Conservation (phyloP, 2,888 invertebrate species). For the Chorisops tibialis region DNA sequence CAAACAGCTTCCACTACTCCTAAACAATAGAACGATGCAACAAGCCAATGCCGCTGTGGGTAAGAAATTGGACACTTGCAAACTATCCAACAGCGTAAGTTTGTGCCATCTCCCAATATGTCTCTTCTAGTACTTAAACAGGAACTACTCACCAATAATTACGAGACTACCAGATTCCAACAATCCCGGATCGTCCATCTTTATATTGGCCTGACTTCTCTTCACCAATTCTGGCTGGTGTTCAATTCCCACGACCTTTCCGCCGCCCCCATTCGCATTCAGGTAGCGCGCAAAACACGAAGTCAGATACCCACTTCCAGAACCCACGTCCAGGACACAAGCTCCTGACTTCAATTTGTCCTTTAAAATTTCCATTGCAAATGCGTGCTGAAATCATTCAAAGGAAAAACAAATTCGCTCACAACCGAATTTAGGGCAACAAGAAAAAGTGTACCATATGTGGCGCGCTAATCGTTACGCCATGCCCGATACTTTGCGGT, state of each 20-base stretch:
- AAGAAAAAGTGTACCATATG: conserved; percentile 71
- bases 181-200: conserved; percentile 67
- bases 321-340: conserved; percentile 85
- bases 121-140: background rate
- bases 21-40: too few relatives aligned
- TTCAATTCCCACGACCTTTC: conserved; percentile 79
- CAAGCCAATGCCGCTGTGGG: too few relatives aligned
- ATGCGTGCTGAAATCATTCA: conserved; percentile 71
- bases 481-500: conserved; percentile 90
- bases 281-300: conserved; percentile 87
- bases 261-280: conserved; percentile 53
- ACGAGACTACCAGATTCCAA: conserved; percentile 65
- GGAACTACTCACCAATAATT: conserved; percentile 61
- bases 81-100: too few relatives aligned
- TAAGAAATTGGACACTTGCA: too few relatives aligned
- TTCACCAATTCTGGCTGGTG: conserved; percentile 81
- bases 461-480: conserved; percentile 94
- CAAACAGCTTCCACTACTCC: too few relatives aligned
- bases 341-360: conserved; percentile 73
- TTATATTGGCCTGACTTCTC: conserved; percentile 72
- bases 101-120: background rate
- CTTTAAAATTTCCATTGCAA: conserved; percentile 80
- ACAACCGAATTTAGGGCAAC: conserved; percentile 21
- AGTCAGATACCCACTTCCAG: conserved; percentile 90
- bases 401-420: background rate